Base-by-base conservation (phyloP, 30 jellyfish, hydroid and myxozoan genomes). In the Rhopilema esculentum region DNA sequence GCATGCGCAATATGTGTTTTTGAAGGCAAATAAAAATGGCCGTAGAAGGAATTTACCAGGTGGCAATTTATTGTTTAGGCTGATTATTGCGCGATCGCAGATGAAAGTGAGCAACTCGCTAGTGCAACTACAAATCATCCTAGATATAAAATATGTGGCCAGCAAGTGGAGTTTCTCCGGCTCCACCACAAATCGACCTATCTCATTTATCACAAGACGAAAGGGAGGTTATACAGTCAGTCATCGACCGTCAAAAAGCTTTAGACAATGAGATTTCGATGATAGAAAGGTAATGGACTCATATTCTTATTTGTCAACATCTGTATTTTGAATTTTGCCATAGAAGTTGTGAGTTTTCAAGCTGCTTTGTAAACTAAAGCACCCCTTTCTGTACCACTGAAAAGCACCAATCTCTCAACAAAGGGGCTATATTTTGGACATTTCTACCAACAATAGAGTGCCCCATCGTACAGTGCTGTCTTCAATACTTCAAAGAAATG, bases 161-260 rank as follows among this genome's bases (percentile, higher is more conserved):
- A 49, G 57, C 90, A 65, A 89, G 83, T 19, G 75, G 82, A 63
- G 66, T 49, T 49, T 84, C 88, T 33, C 91, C 94, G 30, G 66
- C 91, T 24, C 92, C 97, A 6, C 98, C 96, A 33, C 85, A 96
- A 19, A 82, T 92, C 27, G 98, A 92, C 69, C 88, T 92, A n/a
- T 92, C 98, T 32, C 98, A 92, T 76, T 79, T 92, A 30, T 88
- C 95, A 32, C 95, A 86, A 61, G 97, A 92, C 31, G 98, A 92
- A 73, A 63, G 94, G 67, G 85, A 80, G 62, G 93, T 84, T 16
- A 92, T 92, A 16, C 94, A 79, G 62, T 82, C 89, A 4, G 98
- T 92, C 24, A 84, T 92, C 27, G 96, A 92, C 50, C 96, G 98
- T n/a, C 98, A 92, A 65, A 92, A 87, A 48, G 97, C 96, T 23